These are phyloP conservation scores for Canis aureus DNA, from an alignment of 2,113 vertebrate species.

Conservation along the genomic window DNA sequence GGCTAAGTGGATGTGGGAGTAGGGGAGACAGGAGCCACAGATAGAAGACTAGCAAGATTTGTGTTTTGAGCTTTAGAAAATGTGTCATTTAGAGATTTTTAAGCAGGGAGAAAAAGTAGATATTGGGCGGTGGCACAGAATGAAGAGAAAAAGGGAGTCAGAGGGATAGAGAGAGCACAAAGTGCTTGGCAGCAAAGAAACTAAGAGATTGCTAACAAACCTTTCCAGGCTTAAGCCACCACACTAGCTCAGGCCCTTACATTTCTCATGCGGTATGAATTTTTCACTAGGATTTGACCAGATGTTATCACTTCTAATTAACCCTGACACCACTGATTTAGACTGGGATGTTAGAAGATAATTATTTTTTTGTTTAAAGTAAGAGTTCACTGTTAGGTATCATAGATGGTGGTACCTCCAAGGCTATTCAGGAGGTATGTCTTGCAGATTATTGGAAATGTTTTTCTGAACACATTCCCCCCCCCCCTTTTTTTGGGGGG, in stretches of 20 bases:
- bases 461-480: neutral
- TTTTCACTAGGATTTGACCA: neutral
- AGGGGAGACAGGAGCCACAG: neutral
- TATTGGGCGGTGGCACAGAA: neutral
- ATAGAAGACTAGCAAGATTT: neutral
- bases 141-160: neutral
- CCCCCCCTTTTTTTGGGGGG: neutral
- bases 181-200: neutral
- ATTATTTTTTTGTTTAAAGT: neutral
- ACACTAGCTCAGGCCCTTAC: neutral
- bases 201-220: neutral
- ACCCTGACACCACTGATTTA: neutral
- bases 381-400: neutral
- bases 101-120: neutral
- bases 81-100: neutral
- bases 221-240: neutral
- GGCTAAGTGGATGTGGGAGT: neutral
- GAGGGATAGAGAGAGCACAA: neutral
- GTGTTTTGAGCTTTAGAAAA: slow-evolving; percentile 30
- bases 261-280: neutral
- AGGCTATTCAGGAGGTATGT: neutral
- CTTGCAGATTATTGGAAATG: neutral
- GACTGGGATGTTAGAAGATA: neutral
- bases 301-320: slow-evolving; percentile 26
- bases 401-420: neutral